Evolutionary conservation across 64 coral and sea anemone genomes (phyloP).

Genomic region (Montipora capricornis): DNA sequence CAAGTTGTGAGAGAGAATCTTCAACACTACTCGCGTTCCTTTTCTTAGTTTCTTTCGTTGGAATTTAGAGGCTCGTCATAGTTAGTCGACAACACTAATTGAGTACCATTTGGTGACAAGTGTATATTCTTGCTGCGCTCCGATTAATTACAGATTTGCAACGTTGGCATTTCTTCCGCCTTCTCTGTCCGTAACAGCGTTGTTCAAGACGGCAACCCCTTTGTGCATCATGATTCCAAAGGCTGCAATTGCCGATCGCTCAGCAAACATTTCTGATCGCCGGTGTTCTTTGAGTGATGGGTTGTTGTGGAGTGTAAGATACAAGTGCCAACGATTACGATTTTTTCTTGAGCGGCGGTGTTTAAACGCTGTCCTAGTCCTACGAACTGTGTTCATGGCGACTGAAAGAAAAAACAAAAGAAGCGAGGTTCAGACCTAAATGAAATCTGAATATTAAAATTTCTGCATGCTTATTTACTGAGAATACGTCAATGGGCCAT

Average conservation of each 20-base stretch:
- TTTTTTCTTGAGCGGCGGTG: not conserved
- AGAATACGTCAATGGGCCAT: no score
- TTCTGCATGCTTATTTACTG: no score
- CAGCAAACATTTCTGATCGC: constrained; percentile 42
- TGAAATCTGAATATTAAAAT: no score
- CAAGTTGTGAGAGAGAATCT: no score
- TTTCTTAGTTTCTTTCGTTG: no score
- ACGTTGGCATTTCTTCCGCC: not conserved
- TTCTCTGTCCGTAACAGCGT: not conserved
- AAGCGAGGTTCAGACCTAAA: not conserved
- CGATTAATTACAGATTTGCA: not conserved
- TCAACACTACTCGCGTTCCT: no score
- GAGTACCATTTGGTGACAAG: no score
- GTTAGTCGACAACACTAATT: no score
- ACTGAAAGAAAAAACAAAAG: not conserved
- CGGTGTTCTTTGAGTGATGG: constrained; percentile 59
- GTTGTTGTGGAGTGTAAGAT: constrained; percentile 74
- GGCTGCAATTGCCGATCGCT: constrained; percentile 57
- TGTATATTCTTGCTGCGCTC: not conserved
- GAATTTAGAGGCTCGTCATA: no score
- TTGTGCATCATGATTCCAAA: constrained; percentile 52
- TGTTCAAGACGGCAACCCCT: not conserved
- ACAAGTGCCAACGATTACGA: constrained; percentile 73
- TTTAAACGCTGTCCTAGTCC: not conserved
- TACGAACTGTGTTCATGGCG: not conserved